These are phyloP conservation scores for Phanerotoma sp. DNA, from an alignment of 2,888 invertebrate species.

Conservation along the genomic window DNA sequence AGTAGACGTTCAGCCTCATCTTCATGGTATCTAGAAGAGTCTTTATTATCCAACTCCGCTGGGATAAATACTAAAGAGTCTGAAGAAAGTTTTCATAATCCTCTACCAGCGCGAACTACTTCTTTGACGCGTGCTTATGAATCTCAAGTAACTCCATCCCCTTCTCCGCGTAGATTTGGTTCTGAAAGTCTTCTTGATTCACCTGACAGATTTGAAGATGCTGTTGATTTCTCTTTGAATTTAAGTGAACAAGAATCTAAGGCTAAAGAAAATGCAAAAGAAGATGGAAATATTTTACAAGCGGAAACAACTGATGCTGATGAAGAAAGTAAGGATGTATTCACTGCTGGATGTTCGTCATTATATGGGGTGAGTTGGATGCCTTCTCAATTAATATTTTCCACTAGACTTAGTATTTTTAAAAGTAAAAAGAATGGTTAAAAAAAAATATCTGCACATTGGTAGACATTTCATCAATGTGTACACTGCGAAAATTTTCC, in stretches of 20 bases:
- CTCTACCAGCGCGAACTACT: conserved; percentile 18
- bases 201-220: conserved; percentile 10
- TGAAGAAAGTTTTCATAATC: conserved; percentile 11
- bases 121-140: conserved; percentile 18
- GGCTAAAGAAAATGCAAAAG: background rate
- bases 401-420: background rate
- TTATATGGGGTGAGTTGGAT: conserved; percentile 15
- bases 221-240: conserved; percentile 10
- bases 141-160: background rate
- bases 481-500: too few species aligned
- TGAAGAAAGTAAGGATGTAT: conserved; percentile 4
- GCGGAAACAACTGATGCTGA: conserved; percentile 9
- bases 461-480: too few species aligned
- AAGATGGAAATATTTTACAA: conserved; percentile 8
- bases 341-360: conserved; percentile 7
- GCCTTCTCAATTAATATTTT: background rate
- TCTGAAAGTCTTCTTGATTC: conserved; percentile 23
- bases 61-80: background rate
- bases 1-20: conserved; percentile 21
- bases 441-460: too few species aligned
- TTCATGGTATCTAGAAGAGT: conserved; percentile 28
- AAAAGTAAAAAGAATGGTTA: background rate
- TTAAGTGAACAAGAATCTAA: background rate
- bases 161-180: conserved; percentile 20
- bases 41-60: conserved; percentile 20